Conservation (phyloP, 2,888 invertebrate species). For the Drosophila picticornis region DNA sequence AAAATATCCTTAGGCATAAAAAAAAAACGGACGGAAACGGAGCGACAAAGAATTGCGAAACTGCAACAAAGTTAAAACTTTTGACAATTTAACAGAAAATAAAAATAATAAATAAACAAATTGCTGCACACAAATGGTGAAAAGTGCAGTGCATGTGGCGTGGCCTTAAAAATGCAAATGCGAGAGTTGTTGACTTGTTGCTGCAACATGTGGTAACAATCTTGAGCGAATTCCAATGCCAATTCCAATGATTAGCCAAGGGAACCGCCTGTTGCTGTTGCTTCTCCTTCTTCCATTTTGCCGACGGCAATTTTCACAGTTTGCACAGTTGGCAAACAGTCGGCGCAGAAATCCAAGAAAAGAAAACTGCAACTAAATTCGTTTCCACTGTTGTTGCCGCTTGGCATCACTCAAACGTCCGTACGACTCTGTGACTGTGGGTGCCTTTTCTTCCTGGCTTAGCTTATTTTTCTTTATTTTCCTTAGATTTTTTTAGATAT, state of each 20-base stretch:
- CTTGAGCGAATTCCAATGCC: constrained; percentile 42
- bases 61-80: constrained; percentile 29
- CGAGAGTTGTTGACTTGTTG: constrained; percentile 42
- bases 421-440: constrained; percentile 60
- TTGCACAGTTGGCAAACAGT: constrained; percentile 49
- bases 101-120: constrained; percentile 36
- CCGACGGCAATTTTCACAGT: constrained; percentile 73
- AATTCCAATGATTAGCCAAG: constrained; percentile 63
- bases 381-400: constrained; percentile 31
- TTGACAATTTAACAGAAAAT: constrained; percentile 36
- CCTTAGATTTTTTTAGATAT: neutral
- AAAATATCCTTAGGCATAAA: constrained; percentile 65
- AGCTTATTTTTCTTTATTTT: constrained; percentile 29
- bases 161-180: constrained; percentile 41
- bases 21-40: constrained; percentile 16
- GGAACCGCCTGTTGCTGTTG: constrained; percentile 62
- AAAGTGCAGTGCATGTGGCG: constrained; percentile 5
- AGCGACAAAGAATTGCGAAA: constrained; percentile 17
- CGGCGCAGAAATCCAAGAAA: constrained; percentile 17
- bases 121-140: constrained; percentile 27
- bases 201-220: constrained; percentile 58
- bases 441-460: constrained; percentile 51
- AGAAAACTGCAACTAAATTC: constrained; percentile 56
- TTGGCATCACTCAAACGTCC: constrained; percentile 74
- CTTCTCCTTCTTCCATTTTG: constrained; percentile 34